Conservation (phyloP, 1,140 invertebrate genomes). For the Apolygus lucorum region DNA sequence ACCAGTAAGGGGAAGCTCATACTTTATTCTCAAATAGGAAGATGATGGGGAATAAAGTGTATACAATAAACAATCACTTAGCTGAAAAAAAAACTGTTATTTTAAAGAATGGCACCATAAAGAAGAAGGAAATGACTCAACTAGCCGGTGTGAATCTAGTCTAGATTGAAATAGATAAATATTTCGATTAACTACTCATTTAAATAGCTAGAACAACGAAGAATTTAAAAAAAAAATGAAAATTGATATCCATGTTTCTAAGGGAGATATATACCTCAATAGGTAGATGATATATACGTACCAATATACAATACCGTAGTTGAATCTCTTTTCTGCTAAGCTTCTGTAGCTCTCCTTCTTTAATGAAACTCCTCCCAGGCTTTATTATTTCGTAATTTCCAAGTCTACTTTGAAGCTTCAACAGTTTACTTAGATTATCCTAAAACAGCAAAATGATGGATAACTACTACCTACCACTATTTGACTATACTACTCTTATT, state of each 20-base stretch:
- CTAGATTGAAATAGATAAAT: no score
- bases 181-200: no score
- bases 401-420: constrained; percentile 49
- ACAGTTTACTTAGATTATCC: constrained; percentile 49
- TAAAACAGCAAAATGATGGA: constrained; percentile 30
- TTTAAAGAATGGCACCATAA: no score
- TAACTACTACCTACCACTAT: no score
- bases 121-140: no score
- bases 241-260: no score
- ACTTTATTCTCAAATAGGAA: constrained; percentile 48
- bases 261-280: no score
- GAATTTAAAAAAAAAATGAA: no score
- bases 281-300: constrained; percentile 43
- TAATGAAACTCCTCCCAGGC: constrained; percentile 56
- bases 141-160: no score
- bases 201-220: no score
- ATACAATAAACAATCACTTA: constrained; percentile 61
- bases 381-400: constrained; percentile 57
- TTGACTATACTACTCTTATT: no score
- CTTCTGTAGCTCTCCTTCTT: constrained; percentile 60
- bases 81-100: constrained; percentile 43
- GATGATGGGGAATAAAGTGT: constrained; percentile 46
- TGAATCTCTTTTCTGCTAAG: constrained; percentile 57
- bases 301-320: constrained; percentile 60
- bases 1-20: constrained; percentile 51